Evolutionary conservation across 1,140 invertebrate species (phyloP).

Genomic region (Trialeurodes vaporariorum): DNA sequence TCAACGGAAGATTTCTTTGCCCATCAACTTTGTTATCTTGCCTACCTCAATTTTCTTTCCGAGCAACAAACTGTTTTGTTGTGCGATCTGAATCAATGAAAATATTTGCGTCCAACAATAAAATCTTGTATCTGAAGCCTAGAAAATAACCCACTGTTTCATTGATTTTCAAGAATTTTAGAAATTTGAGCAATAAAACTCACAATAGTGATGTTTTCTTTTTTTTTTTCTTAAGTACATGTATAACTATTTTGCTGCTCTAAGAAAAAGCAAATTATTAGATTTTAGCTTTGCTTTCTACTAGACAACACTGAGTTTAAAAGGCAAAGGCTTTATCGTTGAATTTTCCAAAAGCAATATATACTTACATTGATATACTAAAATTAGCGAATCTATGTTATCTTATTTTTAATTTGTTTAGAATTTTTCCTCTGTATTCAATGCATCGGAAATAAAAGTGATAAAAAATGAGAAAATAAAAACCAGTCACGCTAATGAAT

Average conservation of each 20-base stretch:
- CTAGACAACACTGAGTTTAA: neutral
- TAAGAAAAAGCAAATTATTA: neutral
- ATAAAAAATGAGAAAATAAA: neutral
- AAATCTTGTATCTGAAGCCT: too few species aligned
- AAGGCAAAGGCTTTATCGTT: neutral
- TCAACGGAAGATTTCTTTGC: too few species aligned
- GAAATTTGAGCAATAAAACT: too few species aligned
- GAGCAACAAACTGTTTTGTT: too few species aligned
- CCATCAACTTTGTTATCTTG: neutral
- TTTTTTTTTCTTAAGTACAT: too few species aligned
- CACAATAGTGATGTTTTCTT: too few species aligned
- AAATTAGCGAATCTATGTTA: neutral
- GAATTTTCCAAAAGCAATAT: neutral
- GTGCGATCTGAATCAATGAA: too few species aligned
- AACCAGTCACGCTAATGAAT: neutral
- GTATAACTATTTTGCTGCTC: neutral
- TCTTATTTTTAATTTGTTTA: neutral
- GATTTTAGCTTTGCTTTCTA: neutral
- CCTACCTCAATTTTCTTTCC: neutral
- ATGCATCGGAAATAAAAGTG: neutral
- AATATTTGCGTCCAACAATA: too few species aligned
- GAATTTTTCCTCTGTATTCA: neutral
- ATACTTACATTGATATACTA: neutral
- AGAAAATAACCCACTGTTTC: too few species aligned
- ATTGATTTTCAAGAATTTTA: too few species aligned